phyloP scores from a whole-genome alignment of 1,140 invertebrate species.

The Drosophila sp. region DNA sequence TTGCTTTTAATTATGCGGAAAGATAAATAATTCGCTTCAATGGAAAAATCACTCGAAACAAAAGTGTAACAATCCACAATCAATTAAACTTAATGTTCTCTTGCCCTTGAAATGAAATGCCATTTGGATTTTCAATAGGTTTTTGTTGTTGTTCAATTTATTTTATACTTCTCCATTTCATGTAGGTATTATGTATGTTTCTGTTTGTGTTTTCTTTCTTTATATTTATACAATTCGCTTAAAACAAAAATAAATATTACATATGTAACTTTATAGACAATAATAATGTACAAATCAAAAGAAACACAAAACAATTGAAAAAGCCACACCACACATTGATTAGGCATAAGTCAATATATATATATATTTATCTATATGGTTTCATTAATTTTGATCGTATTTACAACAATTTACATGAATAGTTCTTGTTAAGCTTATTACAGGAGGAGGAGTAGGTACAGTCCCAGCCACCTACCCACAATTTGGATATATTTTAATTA shows the following conservation, averaged over 20 bases:
- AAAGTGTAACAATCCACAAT: background rate
- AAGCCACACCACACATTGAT: slow-evolving; percentile 54
- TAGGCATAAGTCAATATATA: slow-evolving; percentile 51
- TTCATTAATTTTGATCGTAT: slow-evolving; percentile 50
- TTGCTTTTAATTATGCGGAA: background rate
- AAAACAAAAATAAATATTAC: slow-evolving; percentile 27
- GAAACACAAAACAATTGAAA: slow-evolving; percentile 54
- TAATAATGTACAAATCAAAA: slow-evolving; percentile 70
- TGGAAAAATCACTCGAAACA: too few species aligned
- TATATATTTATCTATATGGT: slow-evolving; percentile 44
- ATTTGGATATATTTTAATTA: slow-evolving; percentile 59
- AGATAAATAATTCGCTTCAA: background rate
- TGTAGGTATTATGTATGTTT: slow-evolving; percentile 38
- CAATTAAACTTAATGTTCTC: background rate
- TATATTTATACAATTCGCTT: slow-evolving; percentile 53
- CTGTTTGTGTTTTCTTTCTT: slow-evolving; percentile 42
- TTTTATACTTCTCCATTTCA: slow-evolving; percentile 21
- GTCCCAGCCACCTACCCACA: slow-evolving; percentile 37
- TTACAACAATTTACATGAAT: slow-evolving; percentile 74
- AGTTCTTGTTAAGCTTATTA: slow-evolving; percentile 58
- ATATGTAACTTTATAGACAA: slow-evolving; percentile 63
- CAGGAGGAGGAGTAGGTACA: slow-evolving; percentile 27
- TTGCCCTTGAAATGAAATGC: background rate
- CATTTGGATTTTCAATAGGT: background rate
- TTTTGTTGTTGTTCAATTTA: slow-evolving; percentile 7